phyloP scores from a whole-genome alignment of 2,113 vertebrate species.

The Cyphomyrus discorhynchus region DNA sequence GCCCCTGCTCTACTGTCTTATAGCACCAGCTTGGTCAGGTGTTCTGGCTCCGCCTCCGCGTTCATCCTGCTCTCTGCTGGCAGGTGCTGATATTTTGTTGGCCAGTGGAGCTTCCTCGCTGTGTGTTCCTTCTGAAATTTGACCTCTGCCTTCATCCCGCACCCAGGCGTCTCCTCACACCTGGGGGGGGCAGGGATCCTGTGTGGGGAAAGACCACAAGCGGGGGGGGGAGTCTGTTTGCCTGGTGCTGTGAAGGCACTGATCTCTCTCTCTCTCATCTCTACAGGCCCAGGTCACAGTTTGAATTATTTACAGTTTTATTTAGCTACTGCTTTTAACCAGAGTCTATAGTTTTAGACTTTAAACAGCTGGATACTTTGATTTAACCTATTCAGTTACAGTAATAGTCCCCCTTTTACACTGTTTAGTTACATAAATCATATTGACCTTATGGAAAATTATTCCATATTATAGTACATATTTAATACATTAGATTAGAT shows the following conservation, averaged over 20 bases:
- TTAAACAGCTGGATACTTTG: not conserved
- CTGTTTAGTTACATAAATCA: not conserved
- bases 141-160: not conserved
- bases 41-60: not conserved
- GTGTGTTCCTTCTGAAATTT: not conserved
- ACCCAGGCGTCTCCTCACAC: not conserved
- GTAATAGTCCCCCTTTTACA: not conserved
- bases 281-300: not conserved
- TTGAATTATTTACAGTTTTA: constrained; percentile 2
- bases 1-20: not conserved
- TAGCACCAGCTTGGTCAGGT: not conserved
- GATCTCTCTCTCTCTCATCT: constrained; percentile 5
- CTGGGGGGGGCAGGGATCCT: not conserved
- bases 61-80: not conserved
- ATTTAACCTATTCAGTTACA: not conserved
- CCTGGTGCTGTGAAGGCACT: constrained; percentile 7
- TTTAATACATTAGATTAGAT: not conserved
- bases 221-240: not conserved
- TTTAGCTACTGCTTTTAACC: constrained; percentile 1
- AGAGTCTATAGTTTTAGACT: constrained; percentile 2
- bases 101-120: not conserved
- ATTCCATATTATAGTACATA: not conserved
- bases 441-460: not conserved
- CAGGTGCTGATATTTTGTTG: not conserved
- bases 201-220: not conserved